These are phyloP conservation scores for Fabriciana adippe DNA, from an alignment of 2,888 invertebrate genomes.

Conservation along the genomic window DNA sequence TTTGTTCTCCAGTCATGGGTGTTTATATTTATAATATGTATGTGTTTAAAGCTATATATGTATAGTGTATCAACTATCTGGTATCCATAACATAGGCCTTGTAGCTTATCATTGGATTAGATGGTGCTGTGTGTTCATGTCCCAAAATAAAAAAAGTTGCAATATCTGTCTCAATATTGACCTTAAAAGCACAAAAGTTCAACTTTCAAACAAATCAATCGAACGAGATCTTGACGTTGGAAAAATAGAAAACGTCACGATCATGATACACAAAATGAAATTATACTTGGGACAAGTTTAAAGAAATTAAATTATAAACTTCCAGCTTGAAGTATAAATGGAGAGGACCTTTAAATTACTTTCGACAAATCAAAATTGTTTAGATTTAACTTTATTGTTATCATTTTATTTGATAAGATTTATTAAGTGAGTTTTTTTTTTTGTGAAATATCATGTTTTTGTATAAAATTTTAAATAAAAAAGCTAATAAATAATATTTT, in stretches of 20 bases:
- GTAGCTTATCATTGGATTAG: no score
- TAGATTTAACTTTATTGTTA: slow-evolving; percentile 3
- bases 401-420: neutral
- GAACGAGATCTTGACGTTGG: neutral
- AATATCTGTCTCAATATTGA: neutral
- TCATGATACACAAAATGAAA: slow-evolving; percentile 4
- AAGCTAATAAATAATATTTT: no score
- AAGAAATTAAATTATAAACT: slow-evolving; percentile 22
- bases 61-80: no score
- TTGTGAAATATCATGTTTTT: neutral
- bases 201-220: no score
- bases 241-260: neutral
- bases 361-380: slow-evolving; percentile 16
- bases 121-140: no score
- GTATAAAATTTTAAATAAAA: neutral
- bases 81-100: no score
- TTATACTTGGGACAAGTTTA: slow-evolving; percentile 13
- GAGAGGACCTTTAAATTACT: slow-evolving; percentile 5
- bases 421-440: neutral
- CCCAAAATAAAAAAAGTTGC: no score
- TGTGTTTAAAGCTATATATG: no score
- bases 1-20: no score
- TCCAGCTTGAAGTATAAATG: slow-evolving; percentile 1
- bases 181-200: neutral
- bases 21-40: no score